These are phyloP conservation scores for Phodopus roborovskii DNA, from an alignment of 2,113 vertebrate species.

Conservation along the genomic window DNA sequence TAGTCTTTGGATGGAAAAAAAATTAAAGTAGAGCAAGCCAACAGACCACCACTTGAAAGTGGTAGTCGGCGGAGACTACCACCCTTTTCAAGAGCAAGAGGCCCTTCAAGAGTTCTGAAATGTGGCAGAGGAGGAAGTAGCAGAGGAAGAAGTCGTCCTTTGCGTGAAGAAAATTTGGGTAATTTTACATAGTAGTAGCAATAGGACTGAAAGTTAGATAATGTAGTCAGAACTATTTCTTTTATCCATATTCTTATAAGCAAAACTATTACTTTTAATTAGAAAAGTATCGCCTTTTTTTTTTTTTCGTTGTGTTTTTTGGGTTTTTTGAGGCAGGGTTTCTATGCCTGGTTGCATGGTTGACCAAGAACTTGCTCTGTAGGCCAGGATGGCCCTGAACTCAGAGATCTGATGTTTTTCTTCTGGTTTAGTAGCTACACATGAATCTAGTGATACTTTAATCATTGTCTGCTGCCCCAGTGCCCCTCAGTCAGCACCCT, in stretches of 20 bases:
- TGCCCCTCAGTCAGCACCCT: no score
- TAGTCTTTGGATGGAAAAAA: constrained; percentile 81
- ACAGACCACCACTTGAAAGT: constrained; percentile 93
- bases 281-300: not conserved
- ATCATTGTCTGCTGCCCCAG: no score
- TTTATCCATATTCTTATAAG: not conserved
- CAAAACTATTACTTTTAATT: not conserved
- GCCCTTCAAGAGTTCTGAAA: constrained; percentile 88
- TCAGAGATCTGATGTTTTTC: no score
- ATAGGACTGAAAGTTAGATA: not conserved
- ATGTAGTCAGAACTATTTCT: not conserved
- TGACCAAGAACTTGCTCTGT: no score
- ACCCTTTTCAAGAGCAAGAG: constrained; percentile 90
- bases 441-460: no score
- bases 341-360: no score
- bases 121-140: constrained; percentile 89
- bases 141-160: constrained; percentile 88
- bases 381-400: no score
- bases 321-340: no score
- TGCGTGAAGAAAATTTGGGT: constrained; percentile 88
- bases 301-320: no score
- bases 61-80: constrained; percentile 88
- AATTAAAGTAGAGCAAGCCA: constrained; percentile 95
- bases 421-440: no score
- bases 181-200: constrained; percentile 72